Conservation (phyloP, 92 coral and sea anemone genomes). For the Pocillopora grandis region DNA sequence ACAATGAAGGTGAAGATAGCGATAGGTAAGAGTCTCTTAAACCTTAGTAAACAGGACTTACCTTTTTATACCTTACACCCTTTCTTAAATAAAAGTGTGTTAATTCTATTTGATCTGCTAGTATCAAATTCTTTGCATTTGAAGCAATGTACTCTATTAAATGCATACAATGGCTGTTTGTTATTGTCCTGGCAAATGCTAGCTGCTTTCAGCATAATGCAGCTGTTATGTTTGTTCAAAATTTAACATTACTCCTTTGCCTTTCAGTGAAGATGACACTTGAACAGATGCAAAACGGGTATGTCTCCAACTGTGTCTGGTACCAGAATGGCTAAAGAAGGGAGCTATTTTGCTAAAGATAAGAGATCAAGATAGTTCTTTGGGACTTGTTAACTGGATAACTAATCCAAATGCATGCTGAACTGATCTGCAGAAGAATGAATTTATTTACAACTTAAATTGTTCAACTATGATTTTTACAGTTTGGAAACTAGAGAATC, state of each 20-base stretch:
- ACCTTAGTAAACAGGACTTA: constrained; percentile 1
- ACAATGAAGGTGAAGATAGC: constrained; percentile 27
- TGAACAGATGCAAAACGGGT: not conserved
- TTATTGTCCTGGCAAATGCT: constrained; percentile 13
- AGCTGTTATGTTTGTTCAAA: not conserved
- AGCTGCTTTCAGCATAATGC: not conserved
- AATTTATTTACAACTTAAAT: too few relatives aligned
- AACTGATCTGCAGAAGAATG: too few relatives aligned
- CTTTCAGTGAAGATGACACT: constrained; percentile 12
- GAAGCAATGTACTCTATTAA: too few relatives aligned
- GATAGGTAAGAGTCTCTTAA: constrained; percentile 8
- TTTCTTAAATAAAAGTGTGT: too few relatives aligned
- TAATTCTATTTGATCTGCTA: too few relatives aligned
- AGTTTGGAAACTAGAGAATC: constrained; percentile 12
- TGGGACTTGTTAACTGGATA: too few relatives aligned
- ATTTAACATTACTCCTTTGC: constrained; percentile 5
- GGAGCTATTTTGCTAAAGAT: too few relatives aligned
- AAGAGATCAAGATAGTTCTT: too few relatives aligned
- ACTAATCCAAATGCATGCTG: too few relatives aligned
- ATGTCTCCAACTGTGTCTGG: too few relatives aligned
- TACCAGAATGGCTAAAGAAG: too few relatives aligned
- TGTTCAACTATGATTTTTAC: not conserved
- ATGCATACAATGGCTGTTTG: not conserved
- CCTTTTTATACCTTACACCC: not conserved
- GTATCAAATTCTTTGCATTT: too few relatives aligned